These are phyloP conservation scores for Rutpela maculata DNA, from an alignment of 2,888 invertebrate species.

Conservation along the genomic window DNA sequence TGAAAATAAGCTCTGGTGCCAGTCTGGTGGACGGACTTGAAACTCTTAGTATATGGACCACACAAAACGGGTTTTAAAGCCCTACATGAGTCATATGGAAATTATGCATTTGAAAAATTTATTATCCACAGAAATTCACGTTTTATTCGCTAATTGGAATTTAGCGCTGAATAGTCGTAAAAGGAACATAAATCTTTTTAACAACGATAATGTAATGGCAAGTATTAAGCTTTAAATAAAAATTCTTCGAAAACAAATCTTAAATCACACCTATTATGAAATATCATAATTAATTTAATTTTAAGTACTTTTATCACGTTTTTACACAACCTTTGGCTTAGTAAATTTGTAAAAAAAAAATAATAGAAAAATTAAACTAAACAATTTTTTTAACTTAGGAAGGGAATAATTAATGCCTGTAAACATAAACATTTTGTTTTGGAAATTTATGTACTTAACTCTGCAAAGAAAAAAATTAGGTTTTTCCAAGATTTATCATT, in stretches of 20 bases:
- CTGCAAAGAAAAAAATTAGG: too few species aligned
- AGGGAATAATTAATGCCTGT: too few species aligned
- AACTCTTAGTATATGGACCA: slow-evolving; percentile 15
- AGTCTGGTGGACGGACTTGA: slow-evolving; percentile 20
- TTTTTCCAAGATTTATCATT: too few species aligned
- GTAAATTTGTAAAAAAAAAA: too few species aligned
- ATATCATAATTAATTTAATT: too few species aligned
- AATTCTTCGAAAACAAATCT: slow-evolving; percentile 13
- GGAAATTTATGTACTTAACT: too few species aligned
- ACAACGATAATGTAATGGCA: slow-evolving; percentile 15
- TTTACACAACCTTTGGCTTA: too few species aligned
- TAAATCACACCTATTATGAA: not conserved
- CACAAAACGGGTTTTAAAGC: not conserved
- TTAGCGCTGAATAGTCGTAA: slow-evolving; percentile 25
- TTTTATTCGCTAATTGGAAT: slow-evolving; percentile 25
- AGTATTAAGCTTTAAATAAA: slow-evolving; percentile 15
- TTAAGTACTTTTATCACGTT: too few species aligned
- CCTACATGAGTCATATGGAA: not conserved
- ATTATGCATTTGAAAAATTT: slow-evolving; percentile 19
- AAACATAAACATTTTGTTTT: too few species aligned
- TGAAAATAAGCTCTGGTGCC: slow-evolving; percentile 5
- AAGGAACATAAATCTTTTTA: slow-evolving; percentile 24
- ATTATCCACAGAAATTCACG: slow-evolving; percentile 14
- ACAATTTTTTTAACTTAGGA: too few species aligned
- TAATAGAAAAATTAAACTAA: too few species aligned